phyloP scores from a whole-genome alignment of 2,797 vertebrate species.

The Lagorchestes hirsutus region DNA sequence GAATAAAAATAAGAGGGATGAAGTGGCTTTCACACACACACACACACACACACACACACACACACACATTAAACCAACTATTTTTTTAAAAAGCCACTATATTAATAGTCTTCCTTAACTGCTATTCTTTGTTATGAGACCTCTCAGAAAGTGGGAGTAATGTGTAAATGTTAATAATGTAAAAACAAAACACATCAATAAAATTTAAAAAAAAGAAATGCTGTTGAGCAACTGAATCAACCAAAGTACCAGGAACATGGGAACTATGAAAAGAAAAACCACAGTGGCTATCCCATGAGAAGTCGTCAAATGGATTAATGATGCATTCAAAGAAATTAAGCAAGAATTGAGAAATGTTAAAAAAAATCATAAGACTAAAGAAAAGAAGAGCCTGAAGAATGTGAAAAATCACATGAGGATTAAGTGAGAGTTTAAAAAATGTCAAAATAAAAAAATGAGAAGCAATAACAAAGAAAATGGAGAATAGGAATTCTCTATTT shows the following conservation, averaged over 20 bases:
- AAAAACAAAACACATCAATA: neutral
- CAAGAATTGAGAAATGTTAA: neutral
- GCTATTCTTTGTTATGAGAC: neutral
- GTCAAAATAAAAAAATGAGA: neutral
- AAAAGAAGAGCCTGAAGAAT: neutral
- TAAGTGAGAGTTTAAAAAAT: neutral
- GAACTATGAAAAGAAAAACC: neutral
- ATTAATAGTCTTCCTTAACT: neutral
- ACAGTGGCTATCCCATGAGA: neutral
- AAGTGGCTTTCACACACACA: neutral
- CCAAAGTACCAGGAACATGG: neutral
- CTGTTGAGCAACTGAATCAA: neutral
- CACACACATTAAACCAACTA: neutral
- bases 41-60: neutral
- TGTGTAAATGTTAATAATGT: neutral
- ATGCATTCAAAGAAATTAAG: neutral
- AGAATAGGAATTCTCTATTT: too few relatives aligned
- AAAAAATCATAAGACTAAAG: neutral
- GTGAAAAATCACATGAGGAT: neutral
- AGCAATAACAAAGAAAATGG: neutral
- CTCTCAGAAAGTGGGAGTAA: neutral
- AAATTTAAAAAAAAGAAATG: neutral
- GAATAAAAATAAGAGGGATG: neutral
- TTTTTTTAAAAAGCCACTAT: neutral
- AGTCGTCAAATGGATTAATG: neutral